phyloP scores from a whole-genome alignment of 2,888 invertebrate genomes.

The Candidula unifasciata region DNA sequence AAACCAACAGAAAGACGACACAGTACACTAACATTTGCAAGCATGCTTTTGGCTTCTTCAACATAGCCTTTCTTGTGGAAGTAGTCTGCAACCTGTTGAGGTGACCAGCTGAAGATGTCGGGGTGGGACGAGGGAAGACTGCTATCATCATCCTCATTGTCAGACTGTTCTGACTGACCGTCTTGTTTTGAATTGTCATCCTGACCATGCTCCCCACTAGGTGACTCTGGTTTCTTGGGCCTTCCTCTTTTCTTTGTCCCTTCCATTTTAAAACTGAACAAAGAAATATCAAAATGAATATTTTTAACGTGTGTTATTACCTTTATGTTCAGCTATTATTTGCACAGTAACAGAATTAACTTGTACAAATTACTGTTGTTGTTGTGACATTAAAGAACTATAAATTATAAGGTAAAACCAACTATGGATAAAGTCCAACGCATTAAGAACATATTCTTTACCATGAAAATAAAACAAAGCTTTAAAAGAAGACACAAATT shows the following conservation, averaged over 20 bases:
- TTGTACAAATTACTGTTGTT: too few species aligned
- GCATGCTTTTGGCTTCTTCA: conserved; percentile 40
- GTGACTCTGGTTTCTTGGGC: conserved; percentile 40
- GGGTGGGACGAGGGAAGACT: conserved; percentile 17
- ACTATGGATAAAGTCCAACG: too few species aligned
- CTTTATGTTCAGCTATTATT: too few species aligned
- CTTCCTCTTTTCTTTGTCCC: conserved; percentile 46
- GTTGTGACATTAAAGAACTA: too few species aligned
- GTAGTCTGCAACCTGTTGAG: conserved; percentile 52
- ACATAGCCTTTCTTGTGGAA: conserved; percentile 45
- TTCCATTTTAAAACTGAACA: conserved; percentile 23
- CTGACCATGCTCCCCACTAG: not conserved
- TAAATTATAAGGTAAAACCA: too few species aligned
- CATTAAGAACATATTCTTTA: too few species aligned
- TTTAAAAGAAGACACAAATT: too few species aligned
- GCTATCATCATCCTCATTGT: conserved; percentile 30
- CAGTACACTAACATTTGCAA: conserved; percentile 46
- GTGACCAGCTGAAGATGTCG: conserved; percentile 49
- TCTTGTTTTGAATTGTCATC: conserved; percentile 44
- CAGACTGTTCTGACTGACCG: conserved; percentile 38
- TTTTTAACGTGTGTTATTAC: not conserved
- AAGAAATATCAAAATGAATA: not conserved
- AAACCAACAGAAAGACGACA: not conserved
- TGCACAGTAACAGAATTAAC: too few species aligned
- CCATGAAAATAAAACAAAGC: too few species aligned